These are phyloP conservation scores for Pseudomyrmex flavicornis DNA, from an alignment of 1,140 invertebrate species.

Conservation along the genomic window DNA sequence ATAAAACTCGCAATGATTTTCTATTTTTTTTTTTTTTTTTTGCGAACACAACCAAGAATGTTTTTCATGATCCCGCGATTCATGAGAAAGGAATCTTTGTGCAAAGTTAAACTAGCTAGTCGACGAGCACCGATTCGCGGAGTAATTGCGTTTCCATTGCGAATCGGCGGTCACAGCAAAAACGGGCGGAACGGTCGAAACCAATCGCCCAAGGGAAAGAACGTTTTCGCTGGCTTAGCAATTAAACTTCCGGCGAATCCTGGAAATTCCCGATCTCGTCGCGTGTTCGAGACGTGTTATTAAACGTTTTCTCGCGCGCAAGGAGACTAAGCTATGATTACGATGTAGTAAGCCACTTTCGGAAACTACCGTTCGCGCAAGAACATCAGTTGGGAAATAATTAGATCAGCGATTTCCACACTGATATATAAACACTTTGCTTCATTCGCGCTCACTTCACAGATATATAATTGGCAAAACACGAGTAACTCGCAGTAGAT, in stretches of 20 bases:
- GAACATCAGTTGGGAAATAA: conserved; percentile 34
- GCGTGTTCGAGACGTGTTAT: conserved; percentile 42
- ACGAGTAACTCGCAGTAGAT: background rate
- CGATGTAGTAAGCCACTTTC: conserved; percentile 47
- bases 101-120: conserved; percentile 28
- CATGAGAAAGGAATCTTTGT: background rate
- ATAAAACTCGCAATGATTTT: too few species aligned
- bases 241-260: conserved; percentile 66
- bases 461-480: conserved; percentile 43
- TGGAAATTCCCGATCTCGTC: background rate
- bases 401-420: conserved; percentile 50
- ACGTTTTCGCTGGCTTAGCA: conserved; percentile 40
- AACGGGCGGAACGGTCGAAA: conserved; percentile 37
- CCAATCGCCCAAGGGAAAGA: conserved; percentile 46
- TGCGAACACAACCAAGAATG: background rate
- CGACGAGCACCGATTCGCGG: conserved; percentile 39
- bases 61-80: conserved; percentile 9
- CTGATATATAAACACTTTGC: conserved; percentile 8
- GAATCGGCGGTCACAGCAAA: conserved; percentile 20
- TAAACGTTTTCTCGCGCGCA: conserved; percentile 49
- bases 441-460: background rate
- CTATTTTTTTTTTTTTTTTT: background rate
- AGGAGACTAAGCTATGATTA: conserved; percentile 21
- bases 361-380: conserved; percentile 32
- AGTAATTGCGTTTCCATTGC: conserved; percentile 63